Evolutionary conservation across 2,888 invertebrate species (phyloP).

Genomic region (Antheraea assamensis): DNA sequence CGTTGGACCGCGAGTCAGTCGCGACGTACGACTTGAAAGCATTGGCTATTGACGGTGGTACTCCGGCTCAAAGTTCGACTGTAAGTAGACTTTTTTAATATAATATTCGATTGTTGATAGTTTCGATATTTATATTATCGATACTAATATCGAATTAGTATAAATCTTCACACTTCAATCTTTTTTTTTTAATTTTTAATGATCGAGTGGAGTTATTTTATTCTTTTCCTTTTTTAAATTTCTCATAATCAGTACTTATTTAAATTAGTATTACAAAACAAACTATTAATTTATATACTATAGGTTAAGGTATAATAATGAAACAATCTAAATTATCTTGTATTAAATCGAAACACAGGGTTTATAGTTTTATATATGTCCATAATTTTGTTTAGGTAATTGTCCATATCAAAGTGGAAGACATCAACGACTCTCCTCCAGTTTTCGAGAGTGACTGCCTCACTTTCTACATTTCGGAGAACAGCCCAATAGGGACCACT

Average conservation of each 20-base stretch:
- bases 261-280: background rate
- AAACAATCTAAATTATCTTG: too few species aligned
- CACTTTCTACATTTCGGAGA: constrained; percentile 94
- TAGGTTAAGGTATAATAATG: too few species aligned
- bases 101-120: too few species aligned
- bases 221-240: too few species aligned
- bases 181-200: too few species aligned
- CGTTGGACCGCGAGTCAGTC: constrained; percentile 94
- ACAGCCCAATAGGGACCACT: constrained; percentile 97
- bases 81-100: constrained; percentile 49
- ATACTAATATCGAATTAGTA: background rate
- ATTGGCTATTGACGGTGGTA: constrained; percentile 94
- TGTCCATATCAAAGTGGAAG: constrained; percentile 91
- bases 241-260: background rate
- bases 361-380: background rate
- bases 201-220: too few species aligned
- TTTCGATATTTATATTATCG: background rate
- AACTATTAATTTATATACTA: background rate
- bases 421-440: constrained; percentile 95
- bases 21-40: constrained; percentile 93
- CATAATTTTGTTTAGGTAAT: constrained; percentile 76
- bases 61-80: constrained; percentile 86
- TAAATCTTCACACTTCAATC: background rate
- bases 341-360: background rate
- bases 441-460: constrained; percentile 95